A percentile compares a stretch with the other conserved stretches of the same genome.
Conservation (phyloP, 2,888 invertebrate species). For the Acanthoscelides obtectus region DNA sequence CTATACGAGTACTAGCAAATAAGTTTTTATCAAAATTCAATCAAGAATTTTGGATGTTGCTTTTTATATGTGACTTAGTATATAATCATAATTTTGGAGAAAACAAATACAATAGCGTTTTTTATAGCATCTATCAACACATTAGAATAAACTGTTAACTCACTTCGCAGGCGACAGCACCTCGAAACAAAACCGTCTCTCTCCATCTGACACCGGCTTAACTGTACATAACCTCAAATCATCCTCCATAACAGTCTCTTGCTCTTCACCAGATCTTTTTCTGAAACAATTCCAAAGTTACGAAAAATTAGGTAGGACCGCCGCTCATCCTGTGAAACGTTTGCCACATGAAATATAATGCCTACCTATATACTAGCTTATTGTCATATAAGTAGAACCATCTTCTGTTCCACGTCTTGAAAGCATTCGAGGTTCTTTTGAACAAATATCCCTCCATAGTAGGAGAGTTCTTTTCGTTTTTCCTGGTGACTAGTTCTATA, state of each 20-base stretch:
- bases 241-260: constrained; percentile 93
- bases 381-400: constrained; percentile 93
- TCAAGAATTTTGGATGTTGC: too few species aligned
- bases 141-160: too few species aligned
- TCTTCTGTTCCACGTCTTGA: constrained; percentile 95
- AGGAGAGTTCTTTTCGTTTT: constrained; percentile 43
- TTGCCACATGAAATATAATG: background rate
- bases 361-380: constrained; percentile 81
- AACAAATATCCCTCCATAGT: constrained; percentile 94
- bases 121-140: too few species aligned
- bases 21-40: too few species aligned
- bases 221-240: constrained; percentile 94
- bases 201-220: constrained; percentile 81
- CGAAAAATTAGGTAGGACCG: background rate
- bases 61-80: too few species aligned
- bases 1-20: too few species aligned
- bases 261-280: constrained; percentile 76
- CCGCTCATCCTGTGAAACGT: background rate
- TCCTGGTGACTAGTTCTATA: constrained; percentile 56
- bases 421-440: constrained; percentile 93
- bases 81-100: background rate
- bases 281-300: constrained; percentile 39
- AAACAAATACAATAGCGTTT: too few species aligned
- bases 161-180: constrained; percentile 89
- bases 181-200: constrained; percentile 93